These are phyloP conservation scores for Drosophila yooni DNA, from an alignment of 2,888 invertebrate species.

Conservation along the genomic window DNA sequence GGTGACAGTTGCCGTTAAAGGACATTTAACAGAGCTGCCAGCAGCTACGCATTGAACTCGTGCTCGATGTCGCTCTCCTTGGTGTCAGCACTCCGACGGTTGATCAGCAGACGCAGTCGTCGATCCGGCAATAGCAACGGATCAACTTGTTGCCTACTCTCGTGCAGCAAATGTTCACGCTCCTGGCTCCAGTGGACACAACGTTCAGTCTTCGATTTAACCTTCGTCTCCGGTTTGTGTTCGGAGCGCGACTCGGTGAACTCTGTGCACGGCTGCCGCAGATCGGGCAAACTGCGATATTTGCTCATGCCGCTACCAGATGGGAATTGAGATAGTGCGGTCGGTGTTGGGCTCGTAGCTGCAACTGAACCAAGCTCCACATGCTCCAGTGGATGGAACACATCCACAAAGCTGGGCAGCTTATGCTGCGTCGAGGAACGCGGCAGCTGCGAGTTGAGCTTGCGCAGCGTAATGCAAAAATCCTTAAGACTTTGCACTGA, in stretches of 20 bases:
- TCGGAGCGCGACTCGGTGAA: not conserved
- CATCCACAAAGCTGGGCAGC: slow-evolving; percentile 50
- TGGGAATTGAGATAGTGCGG: not conserved
- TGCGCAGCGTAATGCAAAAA: slow-evolving; percentile 61
- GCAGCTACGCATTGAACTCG: slow-evolving; percentile 51
- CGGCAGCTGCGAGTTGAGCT: slow-evolving; percentile 18
- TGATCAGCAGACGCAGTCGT: slow-evolving; percentile 8
- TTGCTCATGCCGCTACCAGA: slow-evolving; percentile 16
- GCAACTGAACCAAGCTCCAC: not conserved
- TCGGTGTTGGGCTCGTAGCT: no score
- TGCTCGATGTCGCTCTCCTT: slow-evolving; percentile 10
- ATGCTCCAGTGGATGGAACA: slow-evolving; percentile 32
- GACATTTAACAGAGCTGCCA: not conserved
- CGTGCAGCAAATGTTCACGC: not conserved
- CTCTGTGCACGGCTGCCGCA: not conserved
- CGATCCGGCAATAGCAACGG: slow-evolving; percentile 40
- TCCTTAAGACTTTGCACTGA: slow-evolving; percentile 71
- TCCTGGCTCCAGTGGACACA: slow-evolving; percentile 49
- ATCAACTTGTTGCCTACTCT: slow-evolving; percentile 2
- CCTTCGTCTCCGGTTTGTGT: not conserved
- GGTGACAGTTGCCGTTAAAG: not conserved
- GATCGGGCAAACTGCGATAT: slow-evolving; percentile 47
- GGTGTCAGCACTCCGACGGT: not conserved
- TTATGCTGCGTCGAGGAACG: no score
- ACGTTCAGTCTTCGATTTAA: slow-evolving; percentile 10